Evolutionary conservation across 92 coral and sea anemone species (phyloP), one percentile per base, ranked within the genome.

Genomic region (Epizoanthus ramosus): DNA sequence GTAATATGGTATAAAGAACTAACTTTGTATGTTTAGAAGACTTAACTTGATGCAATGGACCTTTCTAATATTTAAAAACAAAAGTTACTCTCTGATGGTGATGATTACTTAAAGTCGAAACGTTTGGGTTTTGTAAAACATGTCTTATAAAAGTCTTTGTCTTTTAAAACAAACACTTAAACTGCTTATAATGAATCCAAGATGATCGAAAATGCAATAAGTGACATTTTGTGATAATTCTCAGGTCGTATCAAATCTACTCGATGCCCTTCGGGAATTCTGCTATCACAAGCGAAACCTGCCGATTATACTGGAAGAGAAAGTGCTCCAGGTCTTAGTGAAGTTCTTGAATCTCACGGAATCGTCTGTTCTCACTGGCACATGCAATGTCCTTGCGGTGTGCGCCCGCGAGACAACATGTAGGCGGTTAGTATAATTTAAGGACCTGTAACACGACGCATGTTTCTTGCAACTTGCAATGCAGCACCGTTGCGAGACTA

Each of bases 181-280:
- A n/a, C 31, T 28, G 31, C 31, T 28, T 28, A 28, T 28, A 28
- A 28, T 0, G 31, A 28, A 28, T 28, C 31, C 31, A 28, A 28
- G 31, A 28, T 28, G 31, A 28, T 28, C 31, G 31, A 28, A 28
- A 28, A 28, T 28, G 31, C 31, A 28, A 28, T 28, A 28, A 28
- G 22, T 83, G 14, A 0, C 45, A 1, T 57, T 60, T 52, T 13
- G 0, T 64, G 6, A 45, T 24, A 18, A 17, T 86, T 67, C 24
- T 0, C 74, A 95, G 98, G 95, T 93, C 53, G 66, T 88, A 52
- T 80, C 94, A 33, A 92, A 94, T 56, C 64, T 92, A 43, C 88
- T 95, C 19, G 98, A 98, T 4, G 98, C 95, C 7, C 31, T 95
- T 64, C 65, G 90, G 7, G 94, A 87, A 86, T 91, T 95, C 83